Percentiles rank a stretch among this genome's conserved stretches.
Conservation (phyloP, 2,797 vertebrate genomes). For the Pitangus sulphuratus region DNA sequence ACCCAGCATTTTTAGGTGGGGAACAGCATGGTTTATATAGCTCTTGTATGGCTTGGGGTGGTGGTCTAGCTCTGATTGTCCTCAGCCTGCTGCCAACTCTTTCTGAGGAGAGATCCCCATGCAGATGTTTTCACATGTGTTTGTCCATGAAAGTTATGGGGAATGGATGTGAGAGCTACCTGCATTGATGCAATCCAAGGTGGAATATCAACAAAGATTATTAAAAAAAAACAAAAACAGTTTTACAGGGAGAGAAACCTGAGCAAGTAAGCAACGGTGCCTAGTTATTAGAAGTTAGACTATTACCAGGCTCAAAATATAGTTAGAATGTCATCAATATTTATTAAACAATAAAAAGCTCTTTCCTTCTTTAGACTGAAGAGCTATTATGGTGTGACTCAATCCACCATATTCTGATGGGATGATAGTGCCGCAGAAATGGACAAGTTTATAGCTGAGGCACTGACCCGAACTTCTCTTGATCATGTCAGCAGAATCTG, state of each 20-base stretch:
- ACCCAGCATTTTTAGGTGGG: neutral
- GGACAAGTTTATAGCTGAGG: neutral
- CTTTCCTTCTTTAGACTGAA: neutral
- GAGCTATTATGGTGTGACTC: neutral
- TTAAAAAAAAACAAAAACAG: neutral
- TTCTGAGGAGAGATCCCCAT: neutral
- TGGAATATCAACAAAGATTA: neutral
- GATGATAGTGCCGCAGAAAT: neutral
- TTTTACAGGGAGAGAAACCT: neutral
- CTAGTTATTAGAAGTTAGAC: neutral
- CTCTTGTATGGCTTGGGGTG: neutral
- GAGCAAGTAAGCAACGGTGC: neutral
- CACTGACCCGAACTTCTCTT: slow-evolving; percentile 15
- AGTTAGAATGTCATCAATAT: slow-evolving; percentile 8
- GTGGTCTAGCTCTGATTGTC: neutral
- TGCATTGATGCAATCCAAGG: neutral
- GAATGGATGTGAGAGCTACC: neutral
- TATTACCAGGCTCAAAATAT: neutral
- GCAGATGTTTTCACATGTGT: neutral
- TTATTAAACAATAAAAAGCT: slow-evolving; percentile 6
- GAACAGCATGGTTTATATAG: neutral
- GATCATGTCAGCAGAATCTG: neutral
- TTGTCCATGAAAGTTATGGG: neutral
- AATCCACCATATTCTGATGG: neutral
- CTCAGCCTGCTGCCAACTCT: accelerated